Evolutionary conservation across 2,113 vertebrate genomes (phyloP).

Genomic region (Hydrolagus affinis): DNA sequence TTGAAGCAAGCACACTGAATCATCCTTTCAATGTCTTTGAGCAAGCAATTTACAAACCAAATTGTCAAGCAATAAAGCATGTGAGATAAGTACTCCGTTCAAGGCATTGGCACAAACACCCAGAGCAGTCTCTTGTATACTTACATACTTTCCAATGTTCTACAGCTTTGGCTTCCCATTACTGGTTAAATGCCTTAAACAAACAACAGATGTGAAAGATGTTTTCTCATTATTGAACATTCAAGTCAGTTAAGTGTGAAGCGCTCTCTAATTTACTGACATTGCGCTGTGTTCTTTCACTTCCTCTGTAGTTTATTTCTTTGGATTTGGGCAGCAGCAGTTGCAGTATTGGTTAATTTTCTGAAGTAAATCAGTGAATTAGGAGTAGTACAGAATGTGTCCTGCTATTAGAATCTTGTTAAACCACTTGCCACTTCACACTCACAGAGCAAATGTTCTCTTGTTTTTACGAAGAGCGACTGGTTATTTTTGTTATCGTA

Average conservation of each 20-base stretch:
- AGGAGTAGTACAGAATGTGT: conserved; percentile 29
- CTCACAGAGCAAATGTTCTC: conserved; percentile 39
- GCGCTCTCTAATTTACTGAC: conserved; percentile 51
- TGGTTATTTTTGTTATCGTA: conserved; percentile 31
- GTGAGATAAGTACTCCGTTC: conserved; percentile 61
- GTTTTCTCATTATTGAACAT: conserved; percentile 57
- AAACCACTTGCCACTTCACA: conserved; percentile 38
- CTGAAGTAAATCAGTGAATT: conserved; percentile 30
- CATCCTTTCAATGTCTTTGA: conserved; percentile 62
- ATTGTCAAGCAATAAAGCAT: conserved; percentile 65
- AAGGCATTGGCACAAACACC: conserved; percentile 46
- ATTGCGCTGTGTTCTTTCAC: conserved; percentile 41
- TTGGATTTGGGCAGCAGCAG: conserved; percentile 33
- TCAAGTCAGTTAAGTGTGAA: conserved; percentile 55
- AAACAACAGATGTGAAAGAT: conserved; percentile 60
- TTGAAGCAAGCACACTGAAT: conserved; percentile 58
- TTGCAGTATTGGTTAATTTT: conserved; percentile 42
- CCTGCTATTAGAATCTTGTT: conserved; percentile 34
- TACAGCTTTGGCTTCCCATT: conserved; percentile 45
- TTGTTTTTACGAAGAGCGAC: conserved; percentile 37
- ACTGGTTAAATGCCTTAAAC: conserved; percentile 56
- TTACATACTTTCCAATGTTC: conserved; percentile 43
- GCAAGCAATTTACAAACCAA: conserved; percentile 63
- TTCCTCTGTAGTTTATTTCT: conserved; percentile 35
- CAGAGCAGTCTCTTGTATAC: conserved; percentile 55